Evolutionary conservation across 2,113 vertebrate genomes (phyloP).

Genomic region (Triplophysa dalaica): DNA sequence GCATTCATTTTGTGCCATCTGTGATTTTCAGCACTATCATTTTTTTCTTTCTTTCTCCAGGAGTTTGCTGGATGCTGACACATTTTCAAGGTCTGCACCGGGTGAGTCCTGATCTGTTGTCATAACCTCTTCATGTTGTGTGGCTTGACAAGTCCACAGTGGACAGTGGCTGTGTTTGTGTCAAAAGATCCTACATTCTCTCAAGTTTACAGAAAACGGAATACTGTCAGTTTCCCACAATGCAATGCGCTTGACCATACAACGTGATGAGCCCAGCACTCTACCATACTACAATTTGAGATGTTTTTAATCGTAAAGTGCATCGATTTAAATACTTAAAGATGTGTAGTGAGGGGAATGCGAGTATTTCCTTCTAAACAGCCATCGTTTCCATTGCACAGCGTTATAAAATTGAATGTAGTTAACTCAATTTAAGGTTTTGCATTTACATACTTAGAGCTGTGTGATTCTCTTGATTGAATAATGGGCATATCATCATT

Average conservation of each 20-base stretch:
- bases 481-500: conserved; percentile 33
- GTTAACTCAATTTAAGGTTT: background rate
- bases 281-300: no score
- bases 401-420: background rate
- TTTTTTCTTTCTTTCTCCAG: conserved; percentile 70
- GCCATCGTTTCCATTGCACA: no score
- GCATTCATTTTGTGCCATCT: background rate
- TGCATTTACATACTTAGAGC: background rate
- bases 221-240: no score
- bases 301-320: no score
- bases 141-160: no score
- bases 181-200: no score
- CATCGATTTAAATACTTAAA: no score
- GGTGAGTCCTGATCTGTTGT: conserved; percentile 70
- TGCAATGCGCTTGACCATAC: no score
- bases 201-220: no score
- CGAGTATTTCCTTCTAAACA: no score
- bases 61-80: conserved; percentile 91
- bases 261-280: background rate
- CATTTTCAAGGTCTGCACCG: conserved; percentile 95
- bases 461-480: background rate
- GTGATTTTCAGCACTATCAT: background rate
- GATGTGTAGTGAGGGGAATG: no score
- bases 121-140: background rate
- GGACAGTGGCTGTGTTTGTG: no score